A percentile compares a stretch with the other conserved stretches of the same genome.
These are phyloP conservation scores for Palythoa heliodiscus DNA, from an alignment of 92 coral and sea anemone species.

Conservation along the genomic window DNA sequence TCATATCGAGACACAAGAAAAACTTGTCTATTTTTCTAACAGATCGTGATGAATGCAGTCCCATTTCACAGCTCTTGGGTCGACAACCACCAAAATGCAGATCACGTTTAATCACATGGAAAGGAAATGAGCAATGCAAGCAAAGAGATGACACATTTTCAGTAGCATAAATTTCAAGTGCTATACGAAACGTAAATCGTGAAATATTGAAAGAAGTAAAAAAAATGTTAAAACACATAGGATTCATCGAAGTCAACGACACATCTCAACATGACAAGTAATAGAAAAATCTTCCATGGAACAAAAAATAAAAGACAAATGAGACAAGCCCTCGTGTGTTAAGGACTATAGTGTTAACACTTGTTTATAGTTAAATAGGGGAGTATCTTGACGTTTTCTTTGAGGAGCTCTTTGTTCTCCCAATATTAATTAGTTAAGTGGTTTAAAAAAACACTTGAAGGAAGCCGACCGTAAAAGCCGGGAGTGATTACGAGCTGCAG, in stretches of 20 bases:
- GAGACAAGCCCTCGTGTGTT: slow-evolving; percentile 3
- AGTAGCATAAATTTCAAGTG: too few species aligned
- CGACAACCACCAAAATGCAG: neutral
- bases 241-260: neutral
- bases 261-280: neutral
- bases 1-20: too few species aligned
- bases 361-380: slow-evolving; percentile 12
- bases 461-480: slow-evolving; percentile 56
- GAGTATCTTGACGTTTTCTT: slow-evolving; percentile 21
- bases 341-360: neutral
- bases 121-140: neutral
- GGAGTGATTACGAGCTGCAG: slow-evolving; percentile 69
- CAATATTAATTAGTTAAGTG: slow-evolving; percentile 35
- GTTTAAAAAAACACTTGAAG: slow-evolving; percentile 61
- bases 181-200: too few species aligned
- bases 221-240: too few species aligned
- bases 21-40: too few species aligned
- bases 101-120: neutral
- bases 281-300: neutral
- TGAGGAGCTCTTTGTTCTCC: slow-evolving; percentile 27
- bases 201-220: too few species aligned
- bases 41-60: too few species aligned
- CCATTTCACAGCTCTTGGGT: neutral
- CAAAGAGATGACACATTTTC: too few species aligned
- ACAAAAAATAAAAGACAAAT: neutral